These are phyloP conservation scores for Chrysocyon brachyurus DNA, from an alignment of 2,797 vertebrate species.

Conservation along the genomic window DNA sequence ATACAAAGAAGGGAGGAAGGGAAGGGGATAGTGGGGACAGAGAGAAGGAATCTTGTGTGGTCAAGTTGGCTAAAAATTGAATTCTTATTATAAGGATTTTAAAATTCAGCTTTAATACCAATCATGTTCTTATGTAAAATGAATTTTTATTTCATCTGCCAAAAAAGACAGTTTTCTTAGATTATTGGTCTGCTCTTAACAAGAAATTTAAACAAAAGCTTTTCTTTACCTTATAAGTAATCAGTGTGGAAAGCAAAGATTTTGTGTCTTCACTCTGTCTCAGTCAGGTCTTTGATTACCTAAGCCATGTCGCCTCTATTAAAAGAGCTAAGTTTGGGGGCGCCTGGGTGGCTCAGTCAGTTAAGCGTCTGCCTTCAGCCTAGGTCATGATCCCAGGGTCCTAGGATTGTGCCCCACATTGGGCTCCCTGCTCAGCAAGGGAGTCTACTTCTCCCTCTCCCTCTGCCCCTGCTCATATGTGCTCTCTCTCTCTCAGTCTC, in stretches of 20 bases:
- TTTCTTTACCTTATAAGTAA: neutral
- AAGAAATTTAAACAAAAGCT: neutral
- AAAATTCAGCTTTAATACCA: neutral
- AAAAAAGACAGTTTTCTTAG: neutral
- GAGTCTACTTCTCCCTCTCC: too few relatives aligned
- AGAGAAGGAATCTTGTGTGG: neutral
- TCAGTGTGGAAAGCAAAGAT: neutral
- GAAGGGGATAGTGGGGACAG: too few relatives aligned
- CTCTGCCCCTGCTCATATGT: too few relatives aligned
- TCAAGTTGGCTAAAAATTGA: neutral
- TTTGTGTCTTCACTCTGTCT: neutral
- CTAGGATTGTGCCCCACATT: too few relatives aligned
- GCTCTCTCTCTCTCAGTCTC: too few relatives aligned
- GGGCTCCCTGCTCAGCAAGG: too few relatives aligned
- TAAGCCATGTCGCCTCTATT: neutral
- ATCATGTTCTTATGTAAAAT: neutral
- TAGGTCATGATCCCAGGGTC: too few relatives aligned
- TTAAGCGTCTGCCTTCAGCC: too few relatives aligned
- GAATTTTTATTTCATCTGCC: neutral
- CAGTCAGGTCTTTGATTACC: neutral
- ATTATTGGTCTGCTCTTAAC: neutral
- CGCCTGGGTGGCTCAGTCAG: too few relatives aligned
- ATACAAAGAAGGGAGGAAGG: neutral
- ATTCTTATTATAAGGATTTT: neutral
- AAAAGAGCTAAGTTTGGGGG: neutral